Evolutionary conservation across 2,888 invertebrate genomes (phyloP).

Genomic region (Aromia moschata): DNA sequence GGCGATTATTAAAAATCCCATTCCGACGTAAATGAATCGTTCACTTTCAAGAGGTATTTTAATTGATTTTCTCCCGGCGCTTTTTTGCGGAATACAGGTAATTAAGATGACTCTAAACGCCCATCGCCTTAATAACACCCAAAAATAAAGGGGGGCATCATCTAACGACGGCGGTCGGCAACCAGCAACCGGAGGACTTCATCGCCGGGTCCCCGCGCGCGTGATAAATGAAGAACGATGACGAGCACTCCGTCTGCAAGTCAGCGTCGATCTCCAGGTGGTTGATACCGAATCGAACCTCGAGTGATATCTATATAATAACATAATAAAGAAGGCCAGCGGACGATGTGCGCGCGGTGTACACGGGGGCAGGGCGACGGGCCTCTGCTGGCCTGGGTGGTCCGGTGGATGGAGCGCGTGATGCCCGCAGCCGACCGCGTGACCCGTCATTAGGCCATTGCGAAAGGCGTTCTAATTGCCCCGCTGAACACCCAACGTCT

Average conservation of each 20-base stretch:
- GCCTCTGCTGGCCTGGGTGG: constrained; percentile 56
- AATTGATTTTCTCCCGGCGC: not conserved
- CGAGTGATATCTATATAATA: constrained; percentile 60
- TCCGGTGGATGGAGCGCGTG: constrained; percentile 58
- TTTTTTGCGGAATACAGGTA: not conserved
- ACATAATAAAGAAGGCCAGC: constrained; percentile 55
- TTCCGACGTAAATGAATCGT: not conserved
- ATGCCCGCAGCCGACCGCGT: constrained; percentile 60
- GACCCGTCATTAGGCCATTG: constrained; percentile 64
- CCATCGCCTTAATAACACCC: constrained; percentile 2
- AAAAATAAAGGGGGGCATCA: not conserved
- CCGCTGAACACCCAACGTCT: constrained; percentile 60
- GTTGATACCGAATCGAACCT: constrained; percentile 54
- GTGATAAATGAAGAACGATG: constrained; percentile 25
- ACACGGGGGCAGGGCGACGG: constrained; percentile 48
- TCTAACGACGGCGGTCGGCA: constrained; percentile 6
- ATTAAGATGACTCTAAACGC: not conserved
- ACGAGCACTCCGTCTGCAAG: constrained; percentile 50
- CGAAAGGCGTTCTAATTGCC: constrained; percentile 65
- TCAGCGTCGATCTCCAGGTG: constrained; percentile 56
- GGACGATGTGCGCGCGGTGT: constrained; percentile 34
- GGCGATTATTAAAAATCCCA: too few species aligned
- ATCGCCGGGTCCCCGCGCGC: constrained; percentile 11
- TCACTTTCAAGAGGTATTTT: not conserved
- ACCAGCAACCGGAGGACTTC: constrained; percentile 10